Conservation (phyloP, 2,888 invertebrate genomes). For the Calephelis perditalis region DNA sequence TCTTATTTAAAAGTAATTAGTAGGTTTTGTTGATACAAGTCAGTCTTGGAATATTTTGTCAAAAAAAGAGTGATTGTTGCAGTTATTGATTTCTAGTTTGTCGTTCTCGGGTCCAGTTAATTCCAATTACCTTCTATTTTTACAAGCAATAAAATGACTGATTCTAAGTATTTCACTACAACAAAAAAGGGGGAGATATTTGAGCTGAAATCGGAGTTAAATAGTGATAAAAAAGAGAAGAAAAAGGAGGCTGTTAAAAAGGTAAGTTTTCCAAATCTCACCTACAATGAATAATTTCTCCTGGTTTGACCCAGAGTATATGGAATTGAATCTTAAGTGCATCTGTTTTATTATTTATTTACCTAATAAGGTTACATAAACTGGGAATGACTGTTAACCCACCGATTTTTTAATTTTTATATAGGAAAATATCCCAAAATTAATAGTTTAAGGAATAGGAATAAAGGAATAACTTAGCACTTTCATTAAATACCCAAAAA, state of each 20-base stretch:
- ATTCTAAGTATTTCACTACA: conserved; percentile 99
- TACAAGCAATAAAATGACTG: conserved; percentile 87
- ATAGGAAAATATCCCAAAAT: too few relatives aligned
- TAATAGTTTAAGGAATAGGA: too few relatives aligned
- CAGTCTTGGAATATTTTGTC: not conserved
- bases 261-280: conserved; percentile 65
- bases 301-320: too few relatives aligned
- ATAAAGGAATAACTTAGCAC: too few relatives aligned
- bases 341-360: too few relatives aligned
- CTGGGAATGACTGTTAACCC: too few relatives aligned
- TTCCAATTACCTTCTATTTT: not conserved
- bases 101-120: conserved; percentile 6
- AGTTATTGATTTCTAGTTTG: conserved; percentile 41
- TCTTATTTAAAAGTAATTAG: not conserved
- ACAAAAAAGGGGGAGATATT: conserved; percentile 99
- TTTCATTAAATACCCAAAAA: too few relatives aligned
- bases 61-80: not conserved
- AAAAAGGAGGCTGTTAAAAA: conserved; percentile 99
- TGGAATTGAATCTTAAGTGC: too few relatives aligned
- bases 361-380: too few relatives aligned
- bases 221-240: conserved; percentile 99
- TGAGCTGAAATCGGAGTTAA: conserved; percentile 98
- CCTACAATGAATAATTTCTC: too few relatives aligned
- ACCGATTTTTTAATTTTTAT: too few relatives aligned
- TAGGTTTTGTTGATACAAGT: not conserved